Conservation (phyloP, 2,888 invertebrate species). For the Scaptomyza flava region DNA sequence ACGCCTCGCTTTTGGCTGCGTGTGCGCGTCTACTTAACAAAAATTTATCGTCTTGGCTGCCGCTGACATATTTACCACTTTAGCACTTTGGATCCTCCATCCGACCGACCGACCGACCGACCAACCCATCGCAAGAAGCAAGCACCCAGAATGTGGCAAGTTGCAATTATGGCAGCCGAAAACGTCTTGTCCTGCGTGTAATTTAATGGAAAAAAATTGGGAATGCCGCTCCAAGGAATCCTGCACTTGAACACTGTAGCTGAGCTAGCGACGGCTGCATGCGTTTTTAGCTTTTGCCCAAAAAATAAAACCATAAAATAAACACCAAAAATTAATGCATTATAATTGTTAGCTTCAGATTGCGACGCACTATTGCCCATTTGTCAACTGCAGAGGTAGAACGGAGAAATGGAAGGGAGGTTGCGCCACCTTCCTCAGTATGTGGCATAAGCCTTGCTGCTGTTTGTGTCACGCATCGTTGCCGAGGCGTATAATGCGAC, state of each 20-base stretch:
- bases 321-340: constrained; percentile 66
- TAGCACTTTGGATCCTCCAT: constrained; percentile 59
- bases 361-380: constrained; percentile 60
- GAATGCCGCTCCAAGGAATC: background rate
- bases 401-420: no score
- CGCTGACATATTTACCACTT: constrained; percentile 81
- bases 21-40: constrained; percentile 80
- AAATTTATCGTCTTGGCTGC: constrained; percentile 75
- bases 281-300: background rate
- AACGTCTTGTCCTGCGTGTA: constrained; percentile 68
- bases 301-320: background rate
- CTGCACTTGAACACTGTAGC: background rate
- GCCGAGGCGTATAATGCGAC: constrained; percentile 63
- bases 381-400: constrained; percentile 52
- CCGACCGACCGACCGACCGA: background rate
- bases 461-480: constrained; percentile 67
- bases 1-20: constrained; percentile 49
- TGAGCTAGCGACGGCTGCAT: background rate
- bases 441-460: constrained; percentile 42
- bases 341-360: constrained; percentile 67
- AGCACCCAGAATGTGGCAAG: constrained; percentile 1
- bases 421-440: background rate
- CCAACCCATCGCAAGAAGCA: background rate
- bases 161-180: constrained; percentile 58
- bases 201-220: constrained; percentile 70